phyloP scores from a whole-genome alignment of 2,888 invertebrate species.

The Brachylomia viminalis region DNA sequence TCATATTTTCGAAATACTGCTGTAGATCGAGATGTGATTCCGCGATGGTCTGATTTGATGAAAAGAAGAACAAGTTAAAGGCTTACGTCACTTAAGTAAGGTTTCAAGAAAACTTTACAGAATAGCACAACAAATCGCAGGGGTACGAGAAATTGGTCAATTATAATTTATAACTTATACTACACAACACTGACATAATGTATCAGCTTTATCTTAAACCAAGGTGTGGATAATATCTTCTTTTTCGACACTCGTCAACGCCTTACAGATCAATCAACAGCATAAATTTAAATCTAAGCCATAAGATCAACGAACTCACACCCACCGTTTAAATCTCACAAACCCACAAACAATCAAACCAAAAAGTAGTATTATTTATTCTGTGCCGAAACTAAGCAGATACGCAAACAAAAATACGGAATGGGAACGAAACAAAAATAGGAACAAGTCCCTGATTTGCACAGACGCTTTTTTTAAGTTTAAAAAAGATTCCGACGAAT shows the following conservation, averaged over 20 bases:
- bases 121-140: background rate
- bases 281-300: constrained; percentile 32
- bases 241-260: background rate
- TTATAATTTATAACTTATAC: background rate
- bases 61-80: background rate
- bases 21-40: background rate
- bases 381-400: constrained; percentile 53
- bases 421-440: constrained; percentile 48
- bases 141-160: background rate
- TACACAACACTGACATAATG: background rate
- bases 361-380: constrained; percentile 45
- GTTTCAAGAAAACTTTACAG: background rate
- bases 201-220: background rate
- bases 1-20: background rate
- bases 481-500: constrained; percentile 17
- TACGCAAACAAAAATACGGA: constrained; percentile 47
- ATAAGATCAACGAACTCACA: constrained; percentile 45
- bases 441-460: constrained; percentile 28
- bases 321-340: constrained; percentile 33
- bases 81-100: background rate
- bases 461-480: background rate
- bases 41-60: too few relatives aligned
- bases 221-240: background rate
- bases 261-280: constrained; percentile 21
- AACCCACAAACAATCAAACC: constrained; percentile 32